phyloP scores from a whole-genome alignment of 2,888 invertebrate species.

The Eilema griseolum region DNA sequence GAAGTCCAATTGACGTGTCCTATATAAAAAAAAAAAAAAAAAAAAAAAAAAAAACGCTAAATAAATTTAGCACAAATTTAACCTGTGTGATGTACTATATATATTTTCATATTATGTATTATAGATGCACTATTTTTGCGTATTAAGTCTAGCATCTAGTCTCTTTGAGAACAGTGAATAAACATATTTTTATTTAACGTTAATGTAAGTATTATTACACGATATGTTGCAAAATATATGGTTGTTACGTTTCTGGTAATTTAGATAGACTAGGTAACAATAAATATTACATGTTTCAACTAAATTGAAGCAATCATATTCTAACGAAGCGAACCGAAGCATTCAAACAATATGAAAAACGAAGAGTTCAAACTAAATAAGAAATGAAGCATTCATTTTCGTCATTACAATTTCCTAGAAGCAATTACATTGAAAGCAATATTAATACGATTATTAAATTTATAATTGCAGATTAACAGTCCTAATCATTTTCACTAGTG shows the following conservation, averaged over 20 bases:
- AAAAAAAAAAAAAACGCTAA: too few species aligned
- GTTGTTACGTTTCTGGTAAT: slow-evolving; percentile 42
- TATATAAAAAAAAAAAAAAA: too few species aligned
- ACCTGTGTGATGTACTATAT: neutral
- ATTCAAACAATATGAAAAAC: neutral
- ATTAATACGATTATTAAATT: neutral
- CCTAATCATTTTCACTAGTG: neutral
- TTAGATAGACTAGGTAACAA: slow-evolving; percentile 21
- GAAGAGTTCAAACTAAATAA: neutral
- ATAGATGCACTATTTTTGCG: slow-evolving; percentile 10
- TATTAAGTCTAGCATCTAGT: slow-evolving; percentile 49
- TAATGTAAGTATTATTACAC: slow-evolving; percentile 23
- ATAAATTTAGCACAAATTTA: neutral
- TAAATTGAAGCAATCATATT: neutral
- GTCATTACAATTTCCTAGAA: neutral
- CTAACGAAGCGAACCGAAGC: neutral
- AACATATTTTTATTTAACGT: slow-evolving; percentile 24
- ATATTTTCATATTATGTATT: neutral
- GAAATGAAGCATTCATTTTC: neutral
- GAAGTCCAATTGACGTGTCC: too few species aligned
- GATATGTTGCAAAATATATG: slow-evolving; percentile 36
- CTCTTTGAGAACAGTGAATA: slow-evolving; percentile 28
- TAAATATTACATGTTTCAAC: neutral
- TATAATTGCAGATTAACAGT: neutral
- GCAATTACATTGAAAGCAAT: neutral